Base-by-base conservation (phyloP, 92 coral and sea anemone genomes). In the Porites evermanni region DNA sequence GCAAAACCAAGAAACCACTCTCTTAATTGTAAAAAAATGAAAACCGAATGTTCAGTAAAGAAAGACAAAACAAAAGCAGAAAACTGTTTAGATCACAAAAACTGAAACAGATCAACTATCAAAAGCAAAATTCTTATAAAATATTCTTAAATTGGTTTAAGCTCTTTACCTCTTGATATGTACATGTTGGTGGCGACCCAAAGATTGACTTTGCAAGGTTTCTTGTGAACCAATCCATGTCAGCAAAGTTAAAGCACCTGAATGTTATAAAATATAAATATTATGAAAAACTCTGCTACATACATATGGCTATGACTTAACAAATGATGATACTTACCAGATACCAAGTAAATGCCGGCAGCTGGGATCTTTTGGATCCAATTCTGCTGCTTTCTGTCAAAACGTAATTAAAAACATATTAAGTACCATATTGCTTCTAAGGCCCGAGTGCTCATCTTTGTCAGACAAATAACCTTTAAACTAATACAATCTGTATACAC, bases 161-260 rank as follows among this genome's bases (percentile, higher is more conserved):
- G 4, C 47, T 26, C 13, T n/a, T 77, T 80, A 94, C 98, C 93
- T 96, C 98, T 23, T 92, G 92, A 78, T 90, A 96, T 47, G 98
- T 79, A n/a, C 96, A 94, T n/a, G 92, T 72, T 54, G 98, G 98
- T 53, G 98, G 98, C 9, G 98, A 88, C 54, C 91, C 88, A 91
- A 96, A 96, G 60, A 96, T 53, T 68, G 95, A 88, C 44, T 95
- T 88, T 2, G 98, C 98, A 12, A 92, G 10, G 64, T 94, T 94
- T 53, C 86, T 91, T 53, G 91, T 94, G 75, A 91, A 91, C 98
- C 98, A 96, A 12, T 95, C 91, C 95, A 96, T 93, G 65, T 96
- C 96, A 69, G 98, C 96, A 84, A 96, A 86, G 9, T 95, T 87
- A 54, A 94, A 96, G 85, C 98, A 96, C 98, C 97, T 94, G 61